Base-by-base conservation (phyloP, 2,797 vertebrate species). In the Siniperca undulata region DNA sequence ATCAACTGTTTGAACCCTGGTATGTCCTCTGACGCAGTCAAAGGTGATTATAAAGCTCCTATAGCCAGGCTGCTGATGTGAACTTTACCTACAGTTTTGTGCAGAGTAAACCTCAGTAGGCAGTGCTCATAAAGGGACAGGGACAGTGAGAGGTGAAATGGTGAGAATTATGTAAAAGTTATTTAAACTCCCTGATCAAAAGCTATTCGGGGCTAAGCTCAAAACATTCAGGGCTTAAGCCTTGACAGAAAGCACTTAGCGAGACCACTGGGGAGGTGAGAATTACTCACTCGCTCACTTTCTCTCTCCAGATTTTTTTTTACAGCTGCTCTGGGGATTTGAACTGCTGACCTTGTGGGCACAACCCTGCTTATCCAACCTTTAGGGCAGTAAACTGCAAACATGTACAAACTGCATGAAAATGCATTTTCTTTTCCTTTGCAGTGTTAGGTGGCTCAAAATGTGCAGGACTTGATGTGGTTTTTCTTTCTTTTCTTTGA, bases 171-270 rank as follows among this genome's bases (percentile, higher is more conserved):
- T 88, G 78, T 82, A 73, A 83, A 91, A 76, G 70, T 68, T 74
- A 64, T 83, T 91, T 70, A 75, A 86, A 89, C 59, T 89, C 66
- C 27, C 61, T 55, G 81, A 90, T 91, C 85, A 86, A 89, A 90
- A 84, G 78, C 86, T 77, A 62, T 78, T 68, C 9, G 2, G n/a
- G 70, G 77, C 80, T 91, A 85, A 93, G 89, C 83, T 86, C 20
- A 60, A 88, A 86, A 88, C 82, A 88, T 88, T 86, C 6, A 1
- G 36, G 74, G 81, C 55, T 84, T 85, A 88, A 85, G 62, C 66
- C 61, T 62, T 65, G 88, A 86, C 88, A 83, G 86, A 83, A 85
- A 85, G 84, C 81, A 80, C 79, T 91, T 83, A 84, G 70, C n/a
- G 19, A 58, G 84, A 91, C 85, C 84, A 76, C 78, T 52, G 80